phyloP scores from a whole-genome alignment of 92 coral and sea anemone genomes.

The Paramuricea clavata region DNA sequence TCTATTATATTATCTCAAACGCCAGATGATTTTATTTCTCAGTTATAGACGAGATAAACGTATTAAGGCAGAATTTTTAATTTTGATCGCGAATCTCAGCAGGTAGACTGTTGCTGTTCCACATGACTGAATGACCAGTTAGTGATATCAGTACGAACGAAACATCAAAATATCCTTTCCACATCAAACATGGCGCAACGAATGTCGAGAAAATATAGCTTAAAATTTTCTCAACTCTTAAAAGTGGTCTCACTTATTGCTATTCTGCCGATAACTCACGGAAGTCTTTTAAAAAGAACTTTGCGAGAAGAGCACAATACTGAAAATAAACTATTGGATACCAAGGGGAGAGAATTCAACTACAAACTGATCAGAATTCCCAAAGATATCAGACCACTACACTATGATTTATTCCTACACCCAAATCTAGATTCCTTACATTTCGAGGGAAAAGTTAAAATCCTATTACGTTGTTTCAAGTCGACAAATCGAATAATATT shows the following conservation, averaged over 20 bases:
- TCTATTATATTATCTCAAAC: too few relatives aligned
- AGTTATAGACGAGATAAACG: neutral
- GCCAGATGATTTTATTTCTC: neutral
- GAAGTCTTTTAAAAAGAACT: slow-evolving; percentile 5
- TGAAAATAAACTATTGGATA: slow-evolving; percentile 17
- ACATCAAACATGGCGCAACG: neutral
- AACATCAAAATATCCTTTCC: neutral
- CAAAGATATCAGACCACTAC: slow-evolving; percentile 72
- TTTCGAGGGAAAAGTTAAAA: slow-evolving; percentile 74
- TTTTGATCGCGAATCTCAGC: neutral
- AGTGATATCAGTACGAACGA: neutral
- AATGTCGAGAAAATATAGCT: neutral
- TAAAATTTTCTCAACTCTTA: neutral
- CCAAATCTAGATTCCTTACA: slow-evolving; percentile 79
- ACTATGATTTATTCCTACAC: slow-evolving; percentile 71
- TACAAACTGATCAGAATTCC: slow-evolving; percentile 81
- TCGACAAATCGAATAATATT: slow-evolving; percentile 73
- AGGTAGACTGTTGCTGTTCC: slow-evolving; percentile 12
- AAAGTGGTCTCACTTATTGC: neutral
- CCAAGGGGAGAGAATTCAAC: slow-evolving; percentile 54
- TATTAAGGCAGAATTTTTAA: neutral
- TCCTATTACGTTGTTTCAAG: slow-evolving; percentile 66
- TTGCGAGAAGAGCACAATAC: neutral
- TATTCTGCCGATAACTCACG: neutral
- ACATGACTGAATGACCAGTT: slow-evolving; percentile 25